Base-by-base conservation (phyloP, 2,888 invertebrate genomes). In the Zaprionus bogoriensis region DNA sequence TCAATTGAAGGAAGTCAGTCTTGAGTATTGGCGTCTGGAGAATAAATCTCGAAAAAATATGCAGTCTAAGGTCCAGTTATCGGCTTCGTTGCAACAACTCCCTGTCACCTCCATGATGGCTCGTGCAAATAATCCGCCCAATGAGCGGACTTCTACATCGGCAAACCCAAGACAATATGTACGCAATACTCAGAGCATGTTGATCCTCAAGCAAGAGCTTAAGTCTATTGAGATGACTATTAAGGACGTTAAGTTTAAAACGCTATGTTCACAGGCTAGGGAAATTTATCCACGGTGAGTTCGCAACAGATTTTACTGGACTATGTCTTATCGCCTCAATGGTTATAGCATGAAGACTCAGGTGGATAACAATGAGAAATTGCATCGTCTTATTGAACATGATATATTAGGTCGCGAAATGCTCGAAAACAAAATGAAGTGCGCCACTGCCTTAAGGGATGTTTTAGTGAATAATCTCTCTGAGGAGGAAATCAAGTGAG, bases 181-280 rank as follows among this genome's bases (percentile, higher is more conserved):
- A 4, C 87, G 91, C 0, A 90, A 91, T 67, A 91, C 91, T 0
- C 65, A 73, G n/a, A 89, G 89, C 60, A 91, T 91, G 91, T 39
- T 84, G 36, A 73, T 87, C 2, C 73, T 91, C 2, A 89, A 89
- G 47, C 54, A 71, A 36, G 79, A 89, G 27, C 60, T 89, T 3
- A 89, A 90, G 47, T 70, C 86, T 1, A 70, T 91, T 36, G 90
- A 90, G 54, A 67, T 69, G 23, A 83, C 83, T 2, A 90, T 91
- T 27, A 89, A 89, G 60, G 82, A 87, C 54, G 81, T 91, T 2
- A 90, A 91, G 57, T 87, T 87, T 66, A 88, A 87, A 2, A 90
- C 90, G 5, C 65, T 89, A 0, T 89, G 89, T 60, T 88, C 88
- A 2, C 87, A 87, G 58, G 89, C 89, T 2, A 85, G 77, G 19